These are phyloP conservation scores for Scomber japonicus DNA, from an alignment of 2,113 vertebrate species.

Conservation along the genomic window DNA sequence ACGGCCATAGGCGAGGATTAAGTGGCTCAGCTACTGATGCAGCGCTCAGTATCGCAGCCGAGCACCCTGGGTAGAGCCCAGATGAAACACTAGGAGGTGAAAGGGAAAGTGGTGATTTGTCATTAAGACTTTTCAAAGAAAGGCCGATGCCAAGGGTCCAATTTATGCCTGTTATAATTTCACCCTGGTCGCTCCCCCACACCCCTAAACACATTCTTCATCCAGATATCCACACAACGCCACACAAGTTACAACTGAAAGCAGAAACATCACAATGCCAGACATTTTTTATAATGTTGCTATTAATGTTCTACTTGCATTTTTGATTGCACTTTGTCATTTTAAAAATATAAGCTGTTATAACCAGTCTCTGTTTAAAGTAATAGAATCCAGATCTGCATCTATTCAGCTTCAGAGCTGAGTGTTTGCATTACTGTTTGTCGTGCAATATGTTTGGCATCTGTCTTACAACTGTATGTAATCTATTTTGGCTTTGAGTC, in stretches of 20 bases:
- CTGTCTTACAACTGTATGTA: background rate
- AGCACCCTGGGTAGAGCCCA: slow-evolving; percentile 73
- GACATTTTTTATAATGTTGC: slow-evolving; percentile 28
- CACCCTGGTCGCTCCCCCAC: slow-evolving; percentile 48
- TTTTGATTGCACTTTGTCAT: slow-evolving; percentile 35
- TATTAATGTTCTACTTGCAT: background rate
- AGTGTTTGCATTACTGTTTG: slow-evolving; percentile 35
- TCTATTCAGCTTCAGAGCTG: slow-evolving; percentile 8
- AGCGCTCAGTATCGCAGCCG: slow-evolving; percentile 63
- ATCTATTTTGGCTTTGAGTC: slow-evolving; percentile 53
- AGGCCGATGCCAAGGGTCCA: slow-evolving; percentile 78
- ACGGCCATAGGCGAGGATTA: slow-evolving; percentile 66
- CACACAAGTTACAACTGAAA: slow-evolving; percentile 35
- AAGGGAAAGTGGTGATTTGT: slow-evolving; percentile 85
- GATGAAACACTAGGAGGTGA: slow-evolving; percentile 79
- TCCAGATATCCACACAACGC: slow-evolving; percentile 38
- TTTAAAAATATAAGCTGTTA: slow-evolving; percentile 17
- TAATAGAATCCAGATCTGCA: slow-evolving; percentile 2
- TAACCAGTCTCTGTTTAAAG: slow-evolving; percentile 8
- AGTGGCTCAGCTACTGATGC: slow-evolving; percentile 70
- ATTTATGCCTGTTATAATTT: slow-evolving; percentile 78
- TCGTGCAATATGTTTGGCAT: slow-evolving; percentile 38
- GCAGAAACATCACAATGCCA: slow-evolving; percentile 24
- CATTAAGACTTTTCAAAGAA: slow-evolving; percentile 84
- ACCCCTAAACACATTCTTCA: slow-evolving; percentile 54